These are phyloP conservation scores for Fregata magnificens DNA, from an alignment of 2,113 vertebrate genomes.

Conservation along the genomic window DNA sequence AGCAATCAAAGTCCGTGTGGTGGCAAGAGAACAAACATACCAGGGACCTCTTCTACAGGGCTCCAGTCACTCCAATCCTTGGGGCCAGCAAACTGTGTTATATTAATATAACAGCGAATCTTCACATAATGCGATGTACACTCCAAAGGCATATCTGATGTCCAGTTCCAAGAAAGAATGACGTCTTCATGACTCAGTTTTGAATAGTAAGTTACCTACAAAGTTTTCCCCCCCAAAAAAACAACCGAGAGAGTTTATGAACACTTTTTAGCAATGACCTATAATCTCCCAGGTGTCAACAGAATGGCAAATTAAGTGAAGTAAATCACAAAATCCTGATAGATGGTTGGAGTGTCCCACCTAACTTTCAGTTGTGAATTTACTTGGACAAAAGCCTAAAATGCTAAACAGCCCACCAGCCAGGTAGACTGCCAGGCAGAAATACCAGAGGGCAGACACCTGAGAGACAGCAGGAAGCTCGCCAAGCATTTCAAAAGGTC, in stretches of 20 bases:
- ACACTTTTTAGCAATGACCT: not conserved
- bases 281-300: not conserved
- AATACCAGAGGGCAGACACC: not conserved
- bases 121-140: slow-evolving; percentile 68
- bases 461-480: not conserved
- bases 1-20: not conserved
- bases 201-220: slow-evolving; percentile 57
- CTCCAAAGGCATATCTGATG: slow-evolving; percentile 74
- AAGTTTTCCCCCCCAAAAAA: not conserved
- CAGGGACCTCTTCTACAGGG: slow-evolving; percentile 39
- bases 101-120: slow-evolving; percentile 65
- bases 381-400: not conserved
- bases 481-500: not conserved
- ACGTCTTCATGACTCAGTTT: slow-evolving; percentile 34
- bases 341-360: not conserved
- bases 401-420: not conserved
- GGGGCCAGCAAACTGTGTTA: slow-evolving; percentile 48
- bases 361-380: not conserved
- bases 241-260: not conserved
- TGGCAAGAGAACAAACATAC: slow-evolving; percentile 47
- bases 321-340: not conserved
- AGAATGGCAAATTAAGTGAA: not conserved
- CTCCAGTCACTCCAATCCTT: slow-evolving; percentile 78
- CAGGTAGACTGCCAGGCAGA: not conserved
- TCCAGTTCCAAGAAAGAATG: slow-evolving; percentile 74